Evolutionary conservation across 2,888 invertebrate species (phyloP).

Genomic region (Volucella bombylans): DNA sequence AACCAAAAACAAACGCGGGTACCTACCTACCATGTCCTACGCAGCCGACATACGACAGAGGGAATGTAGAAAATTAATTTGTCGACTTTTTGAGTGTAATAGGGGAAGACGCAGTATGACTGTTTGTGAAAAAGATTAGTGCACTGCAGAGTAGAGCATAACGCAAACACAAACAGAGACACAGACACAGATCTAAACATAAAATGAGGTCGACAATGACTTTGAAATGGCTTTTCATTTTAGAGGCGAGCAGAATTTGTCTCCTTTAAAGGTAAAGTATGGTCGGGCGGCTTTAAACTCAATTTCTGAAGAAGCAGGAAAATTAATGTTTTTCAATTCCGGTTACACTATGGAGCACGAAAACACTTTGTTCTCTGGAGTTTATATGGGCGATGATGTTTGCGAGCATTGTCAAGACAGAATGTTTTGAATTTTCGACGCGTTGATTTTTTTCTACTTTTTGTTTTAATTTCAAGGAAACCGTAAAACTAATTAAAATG

Average conservation of each 20-base stretch:
- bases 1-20: slow-evolving; percentile 15
- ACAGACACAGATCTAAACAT: not conserved
- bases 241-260: not conserved
- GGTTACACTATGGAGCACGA: too few relatives aligned
- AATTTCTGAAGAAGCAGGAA: too few relatives aligned
- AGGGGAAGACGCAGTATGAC: not conserved
- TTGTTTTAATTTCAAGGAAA: too few relatives aligned
- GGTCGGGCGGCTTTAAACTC: not conserved
- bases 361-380: too few relatives aligned
- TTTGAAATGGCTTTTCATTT: slow-evolving; percentile 12
- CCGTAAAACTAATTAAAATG: too few relatives aligned
- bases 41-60: too few relatives aligned
- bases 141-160: not conserved
- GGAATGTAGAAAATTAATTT: slow-evolving; percentile 14
- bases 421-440: not conserved
- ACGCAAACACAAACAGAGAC: too few relatives aligned
- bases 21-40: too few relatives aligned
- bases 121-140: not conserved
- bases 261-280: not conserved
- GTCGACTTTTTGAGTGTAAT: slow-evolving; percentile 17
- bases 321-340: too few relatives aligned
- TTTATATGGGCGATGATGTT: too few relatives aligned
- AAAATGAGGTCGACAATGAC: slow-evolving; percentile 7
- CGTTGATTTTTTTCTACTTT: too few relatives aligned
- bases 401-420: too few relatives aligned